Evolutionary conservation across 2,797 vertebrate species (phyloP).

Genomic region (Selene dorsalis): DNA sequence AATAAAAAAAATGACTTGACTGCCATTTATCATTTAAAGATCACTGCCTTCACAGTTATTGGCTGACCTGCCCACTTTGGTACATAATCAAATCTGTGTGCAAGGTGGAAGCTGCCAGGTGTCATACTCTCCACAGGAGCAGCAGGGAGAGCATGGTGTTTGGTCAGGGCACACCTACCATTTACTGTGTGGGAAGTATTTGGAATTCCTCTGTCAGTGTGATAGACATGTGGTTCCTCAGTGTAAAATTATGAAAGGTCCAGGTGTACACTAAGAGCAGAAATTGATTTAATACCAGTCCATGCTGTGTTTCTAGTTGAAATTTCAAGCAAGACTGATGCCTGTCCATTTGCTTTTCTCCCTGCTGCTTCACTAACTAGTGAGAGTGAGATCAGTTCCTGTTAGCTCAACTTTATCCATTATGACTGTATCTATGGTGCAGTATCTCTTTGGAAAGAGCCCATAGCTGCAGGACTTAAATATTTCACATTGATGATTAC

Average conservation of each 20-base stretch:
- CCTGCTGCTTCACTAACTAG: not conserved
- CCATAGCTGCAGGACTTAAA: not conserved
- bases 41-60: too few species aligned
- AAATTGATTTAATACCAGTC: not conserved
- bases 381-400: not conserved
- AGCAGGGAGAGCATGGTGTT: not conserved
- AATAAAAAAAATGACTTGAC: too few species aligned
- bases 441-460: not conserved
- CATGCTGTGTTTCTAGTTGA: not conserved
- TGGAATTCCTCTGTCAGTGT: not conserved
- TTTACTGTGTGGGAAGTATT: not conserved
- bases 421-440: not conserved
- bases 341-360: not conserved
- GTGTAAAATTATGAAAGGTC: not conserved
- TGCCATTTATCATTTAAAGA: not conserved
- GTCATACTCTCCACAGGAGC: not conserved
- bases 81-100: not conserved
- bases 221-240: not conserved
- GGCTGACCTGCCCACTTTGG: too few species aligned
- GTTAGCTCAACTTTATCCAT: conserved; percentile 3
- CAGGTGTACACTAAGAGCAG: not conserved
- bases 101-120: not conserved
- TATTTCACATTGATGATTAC: not conserved
- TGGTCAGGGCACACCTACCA: not conserved
- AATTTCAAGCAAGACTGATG: not conserved